Base-by-base conservation (phyloP, 30 jellyfish, hydroid and myxozoan species). In the Haliclystus octoradiatus region DNA sequence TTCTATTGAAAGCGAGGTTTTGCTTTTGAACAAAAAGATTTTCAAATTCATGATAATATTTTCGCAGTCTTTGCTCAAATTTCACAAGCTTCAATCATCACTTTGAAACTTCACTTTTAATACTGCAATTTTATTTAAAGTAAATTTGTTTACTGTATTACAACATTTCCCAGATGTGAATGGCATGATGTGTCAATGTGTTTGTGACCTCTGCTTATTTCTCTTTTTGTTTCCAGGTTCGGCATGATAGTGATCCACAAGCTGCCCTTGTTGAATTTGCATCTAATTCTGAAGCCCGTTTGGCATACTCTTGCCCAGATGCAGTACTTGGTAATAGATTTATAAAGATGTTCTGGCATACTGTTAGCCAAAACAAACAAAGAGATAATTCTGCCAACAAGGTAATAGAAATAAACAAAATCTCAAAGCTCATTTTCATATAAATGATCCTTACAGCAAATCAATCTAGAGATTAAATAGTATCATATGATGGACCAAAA, bases 241-340 rank as follows among this genome's bases (percentile, higher is more conserved):
- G 81, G 2, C 76, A 72, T 53, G 95, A 93, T n/a, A 73, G 65
- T 49, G 99, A 93, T 65, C 88, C 92, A 27, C 94, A 85, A 53
- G 95, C 94, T 1, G 95, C 95, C 23, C 70, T 93, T 69, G 70
- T 93, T 22, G 99, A 93, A 51, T 93, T 93, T 76, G 63, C 94
- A 33, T 66, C 76, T 24, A 71, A 84, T 68, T 71, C 75, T 15
- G 95, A 80, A 67, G 99, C 99, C 1, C 67, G 93, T 47, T 27
- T 84, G 28, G 99, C 99, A 2, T 93, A 93, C 62, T 78, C 79
- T 49, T 79, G 94, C 25, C 96, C 99, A 3, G 99, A 93, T 68
- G 99, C 99, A 28, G 93, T 93, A 13, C 90, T 93, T 68, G 99
- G 99, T 9, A 93, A 93, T 69, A 88, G 99, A 25, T 93, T 93